These are phyloP conservation scores for Burhinus bistriatus DNA, from an alignment of 2,113 vertebrate genomes.

Conservation along the genomic window DNA sequence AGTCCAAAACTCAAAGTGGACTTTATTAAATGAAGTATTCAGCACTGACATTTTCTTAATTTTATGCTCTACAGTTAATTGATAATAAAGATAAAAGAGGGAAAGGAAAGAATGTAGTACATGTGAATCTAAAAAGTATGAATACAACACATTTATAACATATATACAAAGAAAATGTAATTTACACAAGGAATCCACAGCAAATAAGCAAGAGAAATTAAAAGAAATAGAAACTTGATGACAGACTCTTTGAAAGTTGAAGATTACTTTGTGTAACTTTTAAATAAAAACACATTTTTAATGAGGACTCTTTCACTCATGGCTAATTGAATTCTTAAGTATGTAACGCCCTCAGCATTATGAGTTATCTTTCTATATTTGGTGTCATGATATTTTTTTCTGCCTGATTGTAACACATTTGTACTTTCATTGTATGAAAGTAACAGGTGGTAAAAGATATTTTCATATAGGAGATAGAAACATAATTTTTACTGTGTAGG, in stretches of 20 bases:
- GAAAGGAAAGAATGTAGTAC: not conserved
- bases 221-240: not conserved
- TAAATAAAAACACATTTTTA: not conserved
- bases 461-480: not conserved
- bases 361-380: not conserved
- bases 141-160: not conserved
- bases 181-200: not conserved
- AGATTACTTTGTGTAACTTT: not conserved
- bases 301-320: not conserved
- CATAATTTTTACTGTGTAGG: not conserved
- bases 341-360: not conserved
- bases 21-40: not conserved
- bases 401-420: not conserved
- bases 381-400: not conserved
- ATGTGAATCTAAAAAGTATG: not conserved
- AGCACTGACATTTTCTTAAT: not conserved
- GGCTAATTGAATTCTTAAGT: not conserved
- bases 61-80: not conserved
- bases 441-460: not conserved
- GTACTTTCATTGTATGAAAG: not conserved
- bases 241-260: not conserved
- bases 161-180: not conserved
- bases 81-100: not conserved
- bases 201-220: not conserved
- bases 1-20: not conserved